phyloP scores from a whole-genome alignment of 2,888 invertebrate species.

The Phyllotreta striolata region DNA sequence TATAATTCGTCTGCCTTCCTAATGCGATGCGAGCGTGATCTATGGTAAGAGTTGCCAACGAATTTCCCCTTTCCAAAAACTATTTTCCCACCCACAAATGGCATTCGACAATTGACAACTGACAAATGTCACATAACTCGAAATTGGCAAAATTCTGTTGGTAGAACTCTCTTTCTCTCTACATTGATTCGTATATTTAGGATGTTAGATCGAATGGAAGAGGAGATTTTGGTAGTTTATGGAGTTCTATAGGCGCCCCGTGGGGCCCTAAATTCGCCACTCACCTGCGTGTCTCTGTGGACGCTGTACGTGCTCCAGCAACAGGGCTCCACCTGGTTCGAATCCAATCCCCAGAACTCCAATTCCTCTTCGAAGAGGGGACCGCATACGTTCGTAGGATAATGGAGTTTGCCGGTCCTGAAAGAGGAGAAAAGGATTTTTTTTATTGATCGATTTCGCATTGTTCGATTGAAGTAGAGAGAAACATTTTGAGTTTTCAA shows the following conservation, averaged over 20 bases:
- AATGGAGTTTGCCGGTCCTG: conserved; percentile 93
- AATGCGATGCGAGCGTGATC: background rate
- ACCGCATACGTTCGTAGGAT: conserved; percentile 97
- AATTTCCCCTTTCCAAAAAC: too few relatives aligned
- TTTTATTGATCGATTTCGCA: background rate
- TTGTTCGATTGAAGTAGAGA: too few relatives aligned
- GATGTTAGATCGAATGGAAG: too few relatives aligned
- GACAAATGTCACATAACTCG: too few relatives aligned
- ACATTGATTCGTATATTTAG: too few relatives aligned
- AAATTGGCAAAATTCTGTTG: too few relatives aligned
- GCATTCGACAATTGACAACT: too few relatives aligned
- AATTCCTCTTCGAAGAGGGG: conserved; percentile 95
- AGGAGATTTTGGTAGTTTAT: too few relatives aligned
- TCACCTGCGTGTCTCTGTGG: conserved; percentile 83
- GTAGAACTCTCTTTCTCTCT: too few relatives aligned
- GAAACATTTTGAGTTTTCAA: too few relatives aligned
- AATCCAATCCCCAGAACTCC: conserved; percentile 96
- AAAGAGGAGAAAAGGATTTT: conserved; percentile 44
- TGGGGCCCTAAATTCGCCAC: conserved; percentile 31
- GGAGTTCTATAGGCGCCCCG: background rate
- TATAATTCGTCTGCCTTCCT: background rate
- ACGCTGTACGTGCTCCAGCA: conserved; percentile 98
- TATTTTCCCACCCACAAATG: too few relatives aligned
- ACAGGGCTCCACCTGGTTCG: conserved; percentile 97
- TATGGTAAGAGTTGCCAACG: too few relatives aligned